Evolutionary conservation across 2,113 vertebrate species (phyloP).

Genomic region (Donacobius atricapilla): DNA sequence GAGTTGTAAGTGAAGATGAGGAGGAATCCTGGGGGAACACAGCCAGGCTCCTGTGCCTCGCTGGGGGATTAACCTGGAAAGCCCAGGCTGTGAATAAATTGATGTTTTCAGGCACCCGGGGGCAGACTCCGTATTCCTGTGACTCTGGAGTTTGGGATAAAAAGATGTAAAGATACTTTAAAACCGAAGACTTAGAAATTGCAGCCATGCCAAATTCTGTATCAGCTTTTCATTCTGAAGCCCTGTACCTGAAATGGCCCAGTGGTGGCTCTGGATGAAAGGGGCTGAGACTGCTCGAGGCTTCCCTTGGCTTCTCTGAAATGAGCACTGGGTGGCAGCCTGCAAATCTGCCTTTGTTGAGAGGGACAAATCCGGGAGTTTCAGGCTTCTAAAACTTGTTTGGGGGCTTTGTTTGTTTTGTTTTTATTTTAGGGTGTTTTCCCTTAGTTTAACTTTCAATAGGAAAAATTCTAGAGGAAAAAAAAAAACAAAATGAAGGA

Average conservation of each 20-base stretch:
- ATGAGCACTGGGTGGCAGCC: slow-evolving; percentile 38
- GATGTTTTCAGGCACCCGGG: background rate
- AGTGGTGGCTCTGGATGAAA: background rate
- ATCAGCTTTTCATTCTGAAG: background rate
- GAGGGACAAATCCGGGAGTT: background rate
- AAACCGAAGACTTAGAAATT: background rate
- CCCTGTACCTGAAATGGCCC: background rate
- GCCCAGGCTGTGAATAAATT: background rate
- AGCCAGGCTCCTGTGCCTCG: background rate
- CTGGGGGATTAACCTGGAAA: background rate
- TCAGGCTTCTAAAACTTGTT: background rate
- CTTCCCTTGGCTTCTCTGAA: background rate
- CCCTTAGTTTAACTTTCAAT: background rate
- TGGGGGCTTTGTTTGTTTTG: background rate
- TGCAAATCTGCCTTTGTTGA: background rate
- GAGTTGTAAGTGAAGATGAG: background rate
- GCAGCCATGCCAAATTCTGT: background rate
- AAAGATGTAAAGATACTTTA: background rate
- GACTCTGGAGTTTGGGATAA: background rate
- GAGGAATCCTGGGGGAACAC: background rate
- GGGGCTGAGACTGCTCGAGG: background rate
- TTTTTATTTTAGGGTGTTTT: background rate
- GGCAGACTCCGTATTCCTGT: background rate
- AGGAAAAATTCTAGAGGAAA: background rate
- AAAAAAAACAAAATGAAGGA: background rate